Evolutionary conservation across 23 tunicate genomes (phyloP), one percentile per base, ranked within the genome.

Genomic region (Ciona savignyi): DNA sequence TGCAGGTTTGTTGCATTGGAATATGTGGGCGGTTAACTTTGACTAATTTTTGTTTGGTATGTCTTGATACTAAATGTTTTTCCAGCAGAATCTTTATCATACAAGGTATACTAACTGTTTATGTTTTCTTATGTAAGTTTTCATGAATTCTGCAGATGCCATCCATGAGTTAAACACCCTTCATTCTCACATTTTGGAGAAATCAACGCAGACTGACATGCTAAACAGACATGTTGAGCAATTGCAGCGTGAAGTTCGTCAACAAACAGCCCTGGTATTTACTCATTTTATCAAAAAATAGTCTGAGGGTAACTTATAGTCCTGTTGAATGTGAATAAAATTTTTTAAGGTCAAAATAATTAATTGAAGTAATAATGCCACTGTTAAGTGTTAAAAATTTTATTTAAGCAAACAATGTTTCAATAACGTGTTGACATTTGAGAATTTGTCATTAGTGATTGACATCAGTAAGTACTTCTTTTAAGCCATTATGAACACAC

Each of bases 171-270:
- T 80, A 73, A 71, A 81, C 31, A 32, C 42, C 15, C 72, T 88
- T 26, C 78, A 78, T 48, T 60, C 29, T 9, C 77, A 56, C 29
- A 24, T 88, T 23, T 65, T 35, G 3, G 96, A 88, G 49, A 76
- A 78, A 23, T 77, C 87, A 48, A 65, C 70, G 4, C 83, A 88
- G 31, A 73, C 85, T 28, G 96, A 88, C 32, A 30, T 79, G 34
- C 23, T 88, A 32, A 68, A 63, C 3, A 32, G 34, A 25, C 79
- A 77, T 66, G 64, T 88, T 21, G 79, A 82, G 33, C 63, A 78
- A 27, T 28, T 88, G 70, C 78, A 88, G 3, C 25, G 48, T 11
- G 83, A 80, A 66, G 30, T 88, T 0, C 73, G 72, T n/a, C 72
- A 81, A 35, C 81, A 82, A 60, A 70, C 70, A 4, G 33, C 49